phyloP scores from a whole-genome alignment of 92 coral and sea anemone genomes.

The Parazoanthus darwini region DNA sequence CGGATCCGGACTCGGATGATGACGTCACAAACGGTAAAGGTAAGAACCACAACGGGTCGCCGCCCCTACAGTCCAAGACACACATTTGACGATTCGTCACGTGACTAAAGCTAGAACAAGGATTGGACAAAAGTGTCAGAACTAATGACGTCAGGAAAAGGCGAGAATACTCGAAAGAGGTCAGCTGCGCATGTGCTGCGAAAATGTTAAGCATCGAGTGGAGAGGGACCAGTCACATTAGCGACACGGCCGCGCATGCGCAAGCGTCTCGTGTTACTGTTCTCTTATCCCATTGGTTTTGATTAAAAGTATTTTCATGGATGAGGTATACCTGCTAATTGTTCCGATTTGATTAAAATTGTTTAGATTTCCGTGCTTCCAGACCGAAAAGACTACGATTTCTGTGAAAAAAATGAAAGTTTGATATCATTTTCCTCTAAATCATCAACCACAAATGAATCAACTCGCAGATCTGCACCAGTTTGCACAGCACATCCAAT shows the following conservation, averaged over 20 bases:
- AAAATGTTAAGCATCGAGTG: not conserved
- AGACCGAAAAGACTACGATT: too few species aligned
- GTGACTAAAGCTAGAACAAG: not conserved
- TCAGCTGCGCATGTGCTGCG: not conserved
- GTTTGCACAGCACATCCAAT: too few species aligned
- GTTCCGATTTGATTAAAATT: too few species aligned
- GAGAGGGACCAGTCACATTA: not conserved
- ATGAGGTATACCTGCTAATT: too few species aligned
- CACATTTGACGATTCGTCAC: not conserved
- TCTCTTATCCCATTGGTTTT: too few species aligned
- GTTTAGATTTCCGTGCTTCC: too few species aligned
- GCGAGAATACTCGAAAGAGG: not conserved
- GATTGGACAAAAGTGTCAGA: too few species aligned
- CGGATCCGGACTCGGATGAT: conserved; percentile 69
- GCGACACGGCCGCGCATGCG: not conserved
- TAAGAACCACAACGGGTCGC: conserved; percentile 12
- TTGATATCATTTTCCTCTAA: too few species aligned
- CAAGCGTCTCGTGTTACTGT: not conserved
- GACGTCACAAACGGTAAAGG: conserved; percentile 63
- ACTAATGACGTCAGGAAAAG: not conserved
- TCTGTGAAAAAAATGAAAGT: too few species aligned
- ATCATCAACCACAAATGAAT: too few species aligned
- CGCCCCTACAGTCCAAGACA: not conserved
- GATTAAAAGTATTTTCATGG: not conserved
- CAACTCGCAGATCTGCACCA: too few species aligned